These are phyloP conservation scores for Heterocephalus glaber DNA, from an alignment of 2,113 vertebrate species.

Conservation along the genomic window DNA sequence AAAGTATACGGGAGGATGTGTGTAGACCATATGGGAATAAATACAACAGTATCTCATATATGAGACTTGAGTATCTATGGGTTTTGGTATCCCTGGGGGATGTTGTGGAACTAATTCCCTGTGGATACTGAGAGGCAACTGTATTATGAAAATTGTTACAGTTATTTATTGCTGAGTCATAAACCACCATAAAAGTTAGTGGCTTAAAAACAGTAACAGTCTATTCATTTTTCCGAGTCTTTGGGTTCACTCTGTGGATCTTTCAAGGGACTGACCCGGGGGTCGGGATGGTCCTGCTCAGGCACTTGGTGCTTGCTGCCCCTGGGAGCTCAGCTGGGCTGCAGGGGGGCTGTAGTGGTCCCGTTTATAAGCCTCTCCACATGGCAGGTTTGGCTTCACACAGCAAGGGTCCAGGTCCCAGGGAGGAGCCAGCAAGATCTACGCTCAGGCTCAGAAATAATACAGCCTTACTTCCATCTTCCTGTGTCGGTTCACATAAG, in stretches of 20 bases:
- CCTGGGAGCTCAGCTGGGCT: neutral
- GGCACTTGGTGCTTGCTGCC: neutral
- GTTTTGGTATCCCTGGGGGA: neutral
- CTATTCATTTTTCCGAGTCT: neutral
- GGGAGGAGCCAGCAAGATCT: neutral
- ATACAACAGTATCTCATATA: neutral
- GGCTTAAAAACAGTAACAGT: neutral
- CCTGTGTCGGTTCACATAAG: neutral
- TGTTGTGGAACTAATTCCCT: neutral
- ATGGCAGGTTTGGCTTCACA: neutral
- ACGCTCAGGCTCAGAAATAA: neutral
- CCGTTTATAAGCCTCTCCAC: neutral
- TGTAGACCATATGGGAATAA: neutral
- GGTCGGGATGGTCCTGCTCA: neutral
- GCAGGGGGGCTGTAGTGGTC: neutral
- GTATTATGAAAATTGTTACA: neutral
- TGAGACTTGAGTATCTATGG: neutral
- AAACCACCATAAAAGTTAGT: neutral
- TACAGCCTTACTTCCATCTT: neutral
- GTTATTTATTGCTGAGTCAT: neutral
- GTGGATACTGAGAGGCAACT: neutral
- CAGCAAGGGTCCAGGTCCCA: neutral
- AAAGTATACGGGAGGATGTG: neutral
- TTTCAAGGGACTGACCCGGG: neutral
- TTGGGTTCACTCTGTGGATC: neutral